Evolutionary conservation across 2,113 vertebrate species (phyloP).

Genomic region (Grammatotria lemairii): DNA sequence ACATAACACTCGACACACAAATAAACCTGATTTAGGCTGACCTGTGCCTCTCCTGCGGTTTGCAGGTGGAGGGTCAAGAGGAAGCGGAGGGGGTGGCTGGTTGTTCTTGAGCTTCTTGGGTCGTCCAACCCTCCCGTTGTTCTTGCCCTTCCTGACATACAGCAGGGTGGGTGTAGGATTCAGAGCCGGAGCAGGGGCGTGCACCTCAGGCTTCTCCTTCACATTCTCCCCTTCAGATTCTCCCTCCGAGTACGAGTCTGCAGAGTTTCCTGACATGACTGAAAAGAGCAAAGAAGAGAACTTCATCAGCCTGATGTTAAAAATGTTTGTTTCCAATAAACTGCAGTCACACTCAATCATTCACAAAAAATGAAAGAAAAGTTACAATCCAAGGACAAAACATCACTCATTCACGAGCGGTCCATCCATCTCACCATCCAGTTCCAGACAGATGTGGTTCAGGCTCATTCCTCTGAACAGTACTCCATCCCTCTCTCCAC

Average conservation of each 20-base stretch:
- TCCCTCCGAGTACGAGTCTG: conserved; percentile 70
- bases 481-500: conserved; percentile 74
- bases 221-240: conserved; percentile 67
- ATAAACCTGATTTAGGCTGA: conserved; percentile 52
- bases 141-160: conserved; percentile 63
- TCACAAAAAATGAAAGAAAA: not conserved
- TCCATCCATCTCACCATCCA: conserved; percentile 66
- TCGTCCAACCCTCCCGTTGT: conserved; percentile 60
- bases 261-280: conserved; percentile 79
- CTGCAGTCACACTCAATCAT: not conserved
- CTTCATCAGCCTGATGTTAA: not conserved
- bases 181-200: not conserved
- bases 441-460: conserved; percentile 77
- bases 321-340: not conserved
- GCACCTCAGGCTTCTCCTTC: conserved; percentile 55
- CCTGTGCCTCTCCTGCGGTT: conserved; percentile 63
- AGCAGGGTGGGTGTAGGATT: conserved; percentile 47
- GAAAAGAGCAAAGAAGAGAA: not conserved
- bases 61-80: not conserved
- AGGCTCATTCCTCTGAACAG: conserved; percentile 77
- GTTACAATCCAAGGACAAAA: not conserved
- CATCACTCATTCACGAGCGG: not conserved
- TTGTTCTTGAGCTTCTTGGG: conserved; percentile 64
- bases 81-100: not conserved
- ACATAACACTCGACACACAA: not conserved